Conservation (phyloP, 2,888 invertebrate species). For the Synanthedon tipuliformis region DNA sequence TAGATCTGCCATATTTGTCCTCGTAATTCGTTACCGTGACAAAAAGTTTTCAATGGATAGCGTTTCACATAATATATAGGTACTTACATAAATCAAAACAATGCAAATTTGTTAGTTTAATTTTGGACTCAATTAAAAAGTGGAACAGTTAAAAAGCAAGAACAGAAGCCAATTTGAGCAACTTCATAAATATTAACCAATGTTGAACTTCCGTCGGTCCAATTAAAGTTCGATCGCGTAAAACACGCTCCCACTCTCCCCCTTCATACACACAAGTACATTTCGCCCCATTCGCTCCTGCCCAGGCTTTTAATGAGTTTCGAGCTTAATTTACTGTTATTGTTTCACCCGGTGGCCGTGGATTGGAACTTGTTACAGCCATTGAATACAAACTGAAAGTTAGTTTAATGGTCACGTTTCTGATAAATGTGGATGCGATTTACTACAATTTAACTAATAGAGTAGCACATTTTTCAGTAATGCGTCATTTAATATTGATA, state of each 20-base stretch:
- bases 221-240: slow-evolving; percentile 53
- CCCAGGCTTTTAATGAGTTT: slow-evolving; percentile 57
- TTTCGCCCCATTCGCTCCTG: slow-evolving; percentile 16
- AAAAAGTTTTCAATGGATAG: too few species aligned
- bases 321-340: slow-evolving; percentile 61
- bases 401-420: slow-evolving; percentile 25
- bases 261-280: neutral
- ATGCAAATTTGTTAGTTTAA: too few species aligned
- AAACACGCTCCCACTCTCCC: slow-evolving; percentile 27
- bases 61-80: too few species aligned
- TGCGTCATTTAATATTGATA: too few species aligned
- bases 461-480: neutral
- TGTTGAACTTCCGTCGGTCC: slow-evolving; percentile 24
- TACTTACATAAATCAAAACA: too few species aligned
- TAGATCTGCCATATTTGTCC: too few species aligned
- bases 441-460: neutral
- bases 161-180: slow-evolving; percentile 8
- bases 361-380: slow-evolving; percentile 35
- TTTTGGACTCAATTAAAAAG: neutral
- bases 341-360: slow-evolving; percentile 45
- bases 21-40: too few species aligned
- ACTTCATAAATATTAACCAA: slow-evolving; percentile 18
- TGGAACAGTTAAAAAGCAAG: neutral
- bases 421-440: neutral
- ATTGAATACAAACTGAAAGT: slow-evolving; percentile 32